A percentile compares a stretch with the other conserved stretches of the same genome.
phyloP scores from a whole-genome alignment of 2,888 invertebrate species.

The Tethea ocularis region DNA sequence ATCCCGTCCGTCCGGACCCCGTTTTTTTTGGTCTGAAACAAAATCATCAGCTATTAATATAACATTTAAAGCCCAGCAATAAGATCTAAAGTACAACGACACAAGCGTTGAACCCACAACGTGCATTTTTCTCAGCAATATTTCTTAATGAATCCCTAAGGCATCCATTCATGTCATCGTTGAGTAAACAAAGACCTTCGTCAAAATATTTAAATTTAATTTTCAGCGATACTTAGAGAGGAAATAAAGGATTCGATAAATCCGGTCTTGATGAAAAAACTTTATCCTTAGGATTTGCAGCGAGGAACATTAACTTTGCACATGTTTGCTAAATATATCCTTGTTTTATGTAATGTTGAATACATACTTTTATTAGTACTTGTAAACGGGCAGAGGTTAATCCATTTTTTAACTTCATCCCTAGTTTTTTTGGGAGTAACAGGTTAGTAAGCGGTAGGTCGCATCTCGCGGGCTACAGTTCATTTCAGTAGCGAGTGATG shows the following conservation, averaged over 20 bases:
- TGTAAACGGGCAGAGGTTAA: no score
- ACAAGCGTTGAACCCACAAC: slow-evolving; percentile 25
- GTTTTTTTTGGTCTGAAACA: slow-evolving; percentile 36
- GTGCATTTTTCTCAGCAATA: slow-evolving; percentile 60
- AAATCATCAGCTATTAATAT: slow-evolving; percentile 5
- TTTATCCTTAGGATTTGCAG: slow-evolving; percentile 7
- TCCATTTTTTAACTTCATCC: no score
- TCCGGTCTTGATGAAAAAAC: not conserved
- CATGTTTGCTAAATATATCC: slow-evolving; percentile 23
- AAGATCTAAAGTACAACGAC: slow-evolving; percentile 33
- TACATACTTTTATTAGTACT: no score
- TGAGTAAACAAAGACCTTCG: slow-evolving; percentile 77
- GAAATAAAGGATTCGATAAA: slow-evolving; percentile 42
- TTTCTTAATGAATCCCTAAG: slow-evolving; percentile 77
- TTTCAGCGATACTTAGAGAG: slow-evolving; percentile 43
- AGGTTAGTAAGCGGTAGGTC: slow-evolving; percentile 38
- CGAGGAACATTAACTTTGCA: slow-evolving; percentile 15
- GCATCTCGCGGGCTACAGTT: not conserved
- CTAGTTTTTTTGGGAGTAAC: not conserved
- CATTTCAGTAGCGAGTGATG: slow-evolving; percentile 27
- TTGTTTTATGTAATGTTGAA: no score
- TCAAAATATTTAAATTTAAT: slow-evolving; percentile 55
- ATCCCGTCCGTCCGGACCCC: slow-evolving; percentile 64
- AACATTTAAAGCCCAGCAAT: slow-evolving; percentile 23
- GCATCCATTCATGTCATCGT: slow-evolving; percentile 77